Evolutionary conservation across 2,888 invertebrate species (phyloP).

Genomic region (Callinectes sapidus): DNA sequence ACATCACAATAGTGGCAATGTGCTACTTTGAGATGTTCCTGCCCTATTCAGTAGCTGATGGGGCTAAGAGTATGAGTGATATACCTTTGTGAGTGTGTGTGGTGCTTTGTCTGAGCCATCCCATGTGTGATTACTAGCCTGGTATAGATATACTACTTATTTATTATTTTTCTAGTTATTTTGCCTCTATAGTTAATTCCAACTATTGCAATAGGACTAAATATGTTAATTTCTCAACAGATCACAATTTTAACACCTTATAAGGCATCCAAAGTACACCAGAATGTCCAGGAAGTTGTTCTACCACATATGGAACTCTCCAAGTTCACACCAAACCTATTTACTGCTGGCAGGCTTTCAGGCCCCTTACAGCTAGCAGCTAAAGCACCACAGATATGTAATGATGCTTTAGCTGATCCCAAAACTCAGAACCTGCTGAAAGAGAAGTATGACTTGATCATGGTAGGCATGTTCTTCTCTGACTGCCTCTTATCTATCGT

Average conservation of each 20-base stretch:
- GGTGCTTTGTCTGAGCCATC: background rate
- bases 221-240: slow-evolving; percentile 14
- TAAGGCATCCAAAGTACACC: slow-evolving; percentile 38
- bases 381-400: slow-evolving; percentile 34
- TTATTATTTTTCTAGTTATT: background rate
- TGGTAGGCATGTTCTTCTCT: slow-evolving; percentile 47
- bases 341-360: background rate
- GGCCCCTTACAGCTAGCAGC: background rate
- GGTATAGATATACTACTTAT: background rate
- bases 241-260: slow-evolving; percentile 50
- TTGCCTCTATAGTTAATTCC: background rate
- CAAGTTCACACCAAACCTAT: slow-evolving; percentile 38
- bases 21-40: too few species aligned
- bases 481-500: slow-evolving; percentile 60
- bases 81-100: background rate
- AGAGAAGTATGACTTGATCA: slow-evolving; percentile 60
- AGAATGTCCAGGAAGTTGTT: slow-evolving; percentile 46
- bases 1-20: too few species aligned
- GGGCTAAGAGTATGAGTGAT: too few species aligned
- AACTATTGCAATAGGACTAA: background rate
- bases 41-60: too few species aligned
- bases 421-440: slow-evolving; percentile 49
- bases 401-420: slow-evolving; percentile 42
- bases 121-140: background rate
- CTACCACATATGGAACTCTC: slow-evolving; percentile 12